Base-by-base conservation (phyloP, 2,113 vertebrate genomes). In the Phocoena phocoena region DNA sequence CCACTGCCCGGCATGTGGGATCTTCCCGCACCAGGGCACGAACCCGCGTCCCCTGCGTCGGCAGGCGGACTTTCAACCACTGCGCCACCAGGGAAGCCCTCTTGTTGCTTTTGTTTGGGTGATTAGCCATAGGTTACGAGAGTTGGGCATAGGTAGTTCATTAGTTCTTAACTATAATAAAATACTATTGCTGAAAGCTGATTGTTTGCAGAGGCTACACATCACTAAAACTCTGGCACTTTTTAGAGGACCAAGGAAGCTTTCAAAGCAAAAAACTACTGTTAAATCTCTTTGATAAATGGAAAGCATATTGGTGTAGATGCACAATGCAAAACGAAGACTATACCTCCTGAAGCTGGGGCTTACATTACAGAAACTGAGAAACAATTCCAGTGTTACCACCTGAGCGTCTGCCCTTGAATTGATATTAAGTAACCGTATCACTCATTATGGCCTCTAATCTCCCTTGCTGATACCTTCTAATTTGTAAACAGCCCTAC, bases 401-500 rank as follows among this genome's bases (percentile, higher is more conserved):
- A 96, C 94, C 96, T 89, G 86, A 47, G 28, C 65, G 25, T 93
- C 97, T 96, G 96, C 86, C 96, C 97, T 96, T 97, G 93, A 98
- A 92, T 93, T 97, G 97, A 97, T 96, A 96, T 88, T 98, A 97
- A 97, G 94, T 94, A 99, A 98, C 93, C 97, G 93, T 90, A 92
- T 98, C 95, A 96, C 74, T 97, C 98, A 96, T 98, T 97, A 98
- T 15, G 96, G 96, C 95, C 97, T 98, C 97, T 98, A 98, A 98
- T 98, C 97, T 98, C 98, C 96, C 98, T 98, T 97, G 97, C 95
- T 97, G 98, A 98, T 97, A 96, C 90, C 84, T 98, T 97, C 99
- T 98, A 98, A 99, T 99, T 98, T 99, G 99, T 98, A 98, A 99
- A 98, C 94, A 98, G 94, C 33, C n/a, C 92, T 98, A 97, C 96